Base-by-base conservation (phyloP, 1,140 invertebrate species). In the Latrodectus geometricus region DNA sequence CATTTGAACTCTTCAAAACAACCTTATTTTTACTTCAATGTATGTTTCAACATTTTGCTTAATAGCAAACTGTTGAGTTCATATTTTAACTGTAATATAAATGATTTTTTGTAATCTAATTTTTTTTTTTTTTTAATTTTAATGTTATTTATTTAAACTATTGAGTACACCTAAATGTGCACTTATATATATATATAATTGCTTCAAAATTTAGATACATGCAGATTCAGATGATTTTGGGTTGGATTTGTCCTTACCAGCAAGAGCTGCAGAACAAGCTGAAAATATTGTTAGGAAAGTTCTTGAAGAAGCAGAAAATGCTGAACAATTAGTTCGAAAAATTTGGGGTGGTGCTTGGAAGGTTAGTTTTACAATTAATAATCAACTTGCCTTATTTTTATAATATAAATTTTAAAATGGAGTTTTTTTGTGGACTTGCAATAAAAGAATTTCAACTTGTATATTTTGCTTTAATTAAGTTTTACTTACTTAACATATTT, bases 251-350 rank as follows among this genome's bases (percentile, higher is more conserved):
- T 95, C 95, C 9, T 91, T 97, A 82, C 95, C 95, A 14, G 95
- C 96, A 88, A 95, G 96, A 91, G 97, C 96, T 72, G 96, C 96
- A 8, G 96, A 97, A 89, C 96, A 97, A 90, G 97, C 97, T 0
- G 97, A 98, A 91, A 96, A 97, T 90, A 96, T 98, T 90, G 97
- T 98, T 3, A 93, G 96, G 80, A 97, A 97, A 93, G 94, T 97
- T 17, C 96, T 96, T 95, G 96, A 97, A 90, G 96, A 95, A 68
- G 96, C 96, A 50, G 96, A 97, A 89, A 96, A 97, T 90, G 97
- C 97, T 1, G 97, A 98, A 91, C 96, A 97, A 90, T 97, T 98
- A 90, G 97, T 98, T 8, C 93, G 96, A 83, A 97, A 97, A 92
- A 94, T 97, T 56, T 87, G 88, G 77, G 85, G 86, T 56, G 89